A percentile compares a stretch with the other conserved stretches of the same genome.
Conservation (phyloP, 2,113 vertebrate genomes). For the Ailuropoda melanoleuca region DNA sequence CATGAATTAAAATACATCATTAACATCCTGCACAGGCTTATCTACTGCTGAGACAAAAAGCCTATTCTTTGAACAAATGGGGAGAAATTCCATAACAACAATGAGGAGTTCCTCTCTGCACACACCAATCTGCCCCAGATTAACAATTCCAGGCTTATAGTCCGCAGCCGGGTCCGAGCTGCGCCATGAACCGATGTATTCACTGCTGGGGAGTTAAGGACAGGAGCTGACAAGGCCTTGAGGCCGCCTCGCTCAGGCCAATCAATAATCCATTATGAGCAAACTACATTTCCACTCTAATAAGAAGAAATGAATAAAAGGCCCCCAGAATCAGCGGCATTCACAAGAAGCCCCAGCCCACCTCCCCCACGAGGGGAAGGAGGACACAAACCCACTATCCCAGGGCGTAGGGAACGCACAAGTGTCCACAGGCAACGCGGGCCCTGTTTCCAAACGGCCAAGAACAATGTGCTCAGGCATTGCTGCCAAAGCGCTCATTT, state of each 20-base stretch:
- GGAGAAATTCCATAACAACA: conserved; percentile 79
- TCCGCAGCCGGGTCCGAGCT: conserved; percentile 81
- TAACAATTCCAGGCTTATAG: conserved; percentile 85
- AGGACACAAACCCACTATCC: conserved; percentile 67
- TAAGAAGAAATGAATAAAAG: conserved; percentile 86
- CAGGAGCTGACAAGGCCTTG: conserved; percentile 87
- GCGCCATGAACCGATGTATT: conserved; percentile 92
- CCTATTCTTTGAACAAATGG: conserved; percentile 82
- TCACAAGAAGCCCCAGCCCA: conserved; percentile 60
- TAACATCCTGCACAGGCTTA: conserved; percentile 84
- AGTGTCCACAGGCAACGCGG: neutral
- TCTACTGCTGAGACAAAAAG: conserved; percentile 82
- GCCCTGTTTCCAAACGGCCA: neutral
- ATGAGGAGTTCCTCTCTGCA: conserved; percentile 85
- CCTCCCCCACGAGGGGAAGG: conserved; percentile 26
- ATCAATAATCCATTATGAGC: conserved; percentile 98
- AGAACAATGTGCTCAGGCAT: fast-evolving
- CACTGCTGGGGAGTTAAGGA: conserved; percentile 86
- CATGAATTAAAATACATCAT: conserved; percentile 84
- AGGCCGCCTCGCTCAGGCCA: conserved; percentile 88
- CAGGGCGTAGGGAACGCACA: conserved; percentile 32
- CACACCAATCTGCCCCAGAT: conserved; percentile 74
- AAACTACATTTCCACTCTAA: conserved; percentile 88
- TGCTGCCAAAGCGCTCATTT: neutral
- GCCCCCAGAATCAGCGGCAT: conserved; percentile 81